Evolutionary conservation across 2,113 vertebrate species (phyloP).

Genomic region (Nicator chloris): DNA sequence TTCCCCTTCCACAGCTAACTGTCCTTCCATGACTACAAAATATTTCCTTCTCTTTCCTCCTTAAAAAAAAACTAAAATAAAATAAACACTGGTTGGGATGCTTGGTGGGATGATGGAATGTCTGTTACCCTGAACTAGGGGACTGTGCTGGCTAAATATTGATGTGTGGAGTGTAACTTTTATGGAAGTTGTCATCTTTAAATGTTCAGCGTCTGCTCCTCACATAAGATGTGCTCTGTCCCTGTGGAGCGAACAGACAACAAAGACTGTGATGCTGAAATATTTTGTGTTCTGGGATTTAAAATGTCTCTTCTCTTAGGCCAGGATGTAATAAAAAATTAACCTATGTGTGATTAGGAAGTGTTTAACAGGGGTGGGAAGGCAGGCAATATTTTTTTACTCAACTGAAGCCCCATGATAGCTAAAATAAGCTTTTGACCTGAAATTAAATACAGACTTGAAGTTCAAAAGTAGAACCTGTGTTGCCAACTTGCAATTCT

Average conservation of each 20-base stretch:
- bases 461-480: not conserved
- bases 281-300: not conserved
- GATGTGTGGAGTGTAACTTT: not conserved
- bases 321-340: not conserved
- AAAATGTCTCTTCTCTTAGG: not conserved
- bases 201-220: not conserved
- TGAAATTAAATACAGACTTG: not conserved
- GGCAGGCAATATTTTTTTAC: not conserved
- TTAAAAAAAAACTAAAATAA: not conserved
- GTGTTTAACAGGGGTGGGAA: not conserved
- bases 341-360: not conserved
- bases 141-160: not conserved
- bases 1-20: not conserved
- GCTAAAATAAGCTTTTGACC: not conserved
- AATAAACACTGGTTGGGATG: not conserved
- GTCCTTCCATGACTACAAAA: not conserved
- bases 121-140: not conserved
- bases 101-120: not conserved
- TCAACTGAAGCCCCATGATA: not conserved
- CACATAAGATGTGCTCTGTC: not conserved
- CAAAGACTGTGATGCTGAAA: not conserved
- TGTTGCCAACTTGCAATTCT: not conserved
- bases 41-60: not conserved
- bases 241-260: not conserved
- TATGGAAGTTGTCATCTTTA: not conserved